These are phyloP conservation scores for Hydrochoerus hydrochaeris DNA, from an alignment of 2,113 vertebrate genomes.

Conservation along the genomic window DNA sequence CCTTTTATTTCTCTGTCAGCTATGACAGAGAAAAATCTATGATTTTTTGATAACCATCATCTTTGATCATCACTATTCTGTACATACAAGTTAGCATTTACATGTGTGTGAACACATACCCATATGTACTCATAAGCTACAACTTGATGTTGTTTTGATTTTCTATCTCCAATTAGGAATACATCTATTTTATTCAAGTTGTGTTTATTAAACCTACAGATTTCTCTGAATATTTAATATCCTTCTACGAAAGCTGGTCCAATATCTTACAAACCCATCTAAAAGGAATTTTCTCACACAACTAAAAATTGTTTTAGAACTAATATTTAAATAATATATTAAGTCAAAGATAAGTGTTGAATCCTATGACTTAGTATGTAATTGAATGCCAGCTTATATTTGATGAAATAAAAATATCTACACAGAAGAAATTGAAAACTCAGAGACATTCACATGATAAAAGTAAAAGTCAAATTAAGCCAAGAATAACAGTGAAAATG, in stretches of 20 bases:
- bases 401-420: background rate
- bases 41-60: background rate
- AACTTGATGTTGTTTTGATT: background rate
- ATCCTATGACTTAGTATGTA: background rate
- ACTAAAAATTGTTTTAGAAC: background rate
- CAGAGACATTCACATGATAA: constrained; percentile 18
- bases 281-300: constrained; percentile 25
- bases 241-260: background rate
- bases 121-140: background rate
- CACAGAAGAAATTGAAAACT: constrained; percentile 20
- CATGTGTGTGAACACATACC: too few relatives aligned
- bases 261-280: background rate
- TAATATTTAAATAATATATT: constrained; percentile 8
- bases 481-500: background rate
- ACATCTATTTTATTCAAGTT: background rate
- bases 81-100: background rate
- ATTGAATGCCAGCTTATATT: constrained; percentile 21
- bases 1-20: background rate
- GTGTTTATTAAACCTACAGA: constrained; percentile 2
- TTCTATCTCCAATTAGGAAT: background rate
- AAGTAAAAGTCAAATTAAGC: background rate
- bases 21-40: too few relatives aligned
- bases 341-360: constrained; percentile 4
- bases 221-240: constrained; percentile 33
- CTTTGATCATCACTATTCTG: background rate